Base-by-base conservation (phyloP, 2,113 vertebrate species). In the Pseudorectes ferrugineus region DNA sequence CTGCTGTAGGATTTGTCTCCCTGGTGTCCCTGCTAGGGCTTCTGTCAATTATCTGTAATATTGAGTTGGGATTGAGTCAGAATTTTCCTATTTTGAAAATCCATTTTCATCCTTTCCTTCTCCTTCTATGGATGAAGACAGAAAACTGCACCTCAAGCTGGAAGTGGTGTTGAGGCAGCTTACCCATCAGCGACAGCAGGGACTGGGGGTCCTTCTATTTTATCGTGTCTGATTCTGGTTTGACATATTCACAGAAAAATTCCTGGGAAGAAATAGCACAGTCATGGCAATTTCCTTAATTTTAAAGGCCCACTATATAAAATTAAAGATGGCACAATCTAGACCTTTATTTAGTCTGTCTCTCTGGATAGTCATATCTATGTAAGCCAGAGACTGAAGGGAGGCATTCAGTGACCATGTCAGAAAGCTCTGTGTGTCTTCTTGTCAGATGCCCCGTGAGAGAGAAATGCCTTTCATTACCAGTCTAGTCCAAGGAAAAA, bases 291-390 rank as follows among this genome's bases (percentile, higher is more conserved):
- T 84, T 85, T 89, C 42, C 62, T 66, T 61, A 73, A 76, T 76
- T 91, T 88, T 82, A 85, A 92, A 89, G 49, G 15, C 11, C 4
- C 13, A 25, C 45, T 92, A 18, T 38, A 54, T 57, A 12, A 85
- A 84, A 80, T 61, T 66, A 78, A 85, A 75, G 46, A 65, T 48
- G 54, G 62, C 42, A 65, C 75, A 86, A 94, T 55, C 54, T 43
- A 94, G 72, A 52, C 66, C 38, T 97, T 85, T 89, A 92, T 95
- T 95, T 95, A 95, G 81, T 96, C 77, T 94, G 36, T 75, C 25
- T 83, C 54, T 83, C 67, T 77, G 78, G 63, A 55, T 54, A 70
- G 58, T 82, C 38, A 45, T 70, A 88, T 73, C 66, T 89, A 9
- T 85, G 81, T 70, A 82, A 93, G 62, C 25, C 57, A 89, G 81